Evolutionary conservation across 2,113 vertebrate species (phyloP), one percentile per base, ranked within the genome.

Genomic region (Antechinus stuartii): DNA sequence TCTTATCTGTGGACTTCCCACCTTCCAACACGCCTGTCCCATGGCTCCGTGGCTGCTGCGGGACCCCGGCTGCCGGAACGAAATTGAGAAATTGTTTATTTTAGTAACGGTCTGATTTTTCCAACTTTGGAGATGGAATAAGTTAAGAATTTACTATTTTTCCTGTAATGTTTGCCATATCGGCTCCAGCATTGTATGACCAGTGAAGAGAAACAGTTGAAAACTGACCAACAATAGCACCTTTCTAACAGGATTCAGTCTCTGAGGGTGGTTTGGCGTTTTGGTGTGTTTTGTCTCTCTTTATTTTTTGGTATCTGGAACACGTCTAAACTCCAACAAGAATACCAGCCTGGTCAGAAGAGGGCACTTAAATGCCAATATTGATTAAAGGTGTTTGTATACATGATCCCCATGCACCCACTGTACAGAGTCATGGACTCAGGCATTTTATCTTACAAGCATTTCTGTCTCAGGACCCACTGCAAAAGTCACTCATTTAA

Each of bases 21-120:
- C 94, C 89, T 96, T 61, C 92, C 94, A 89, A 42, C 91, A 49
- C 9, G 96, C 95, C 92, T 89, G 57, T 94, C 91, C 55, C 90
- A 50, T 50, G 68, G 0, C 4, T 54, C 90, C 0, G 12, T 0
- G 95, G 95, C 95, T 57, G 10, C 95, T 91, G n/a, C n/a, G 96
- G 97, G 96, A 96, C 52, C 54, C 9, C 92, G 96, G 97, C 98
- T 96, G 91, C 54, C 97, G 91, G 96, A 98, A 97, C 95, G 95
- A 98, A 97, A 90, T 95, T 91, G 95, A 96, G 94, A 98, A 98
- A 98, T 96, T 35, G 95, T 97, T 98, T 98, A 98, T 98, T 98
- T 98, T 98, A 97, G 97, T 97, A 98, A 97, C 95, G 94, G 93
- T 97, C 96, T 96, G 97, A 98, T 97, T 97, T 98, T 96, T 98